Evolutionary conservation across 1,140 invertebrate genomes (phyloP), one percentile per base, ranked within the genome.

Genomic region (Magallana ariakensis): DNA sequence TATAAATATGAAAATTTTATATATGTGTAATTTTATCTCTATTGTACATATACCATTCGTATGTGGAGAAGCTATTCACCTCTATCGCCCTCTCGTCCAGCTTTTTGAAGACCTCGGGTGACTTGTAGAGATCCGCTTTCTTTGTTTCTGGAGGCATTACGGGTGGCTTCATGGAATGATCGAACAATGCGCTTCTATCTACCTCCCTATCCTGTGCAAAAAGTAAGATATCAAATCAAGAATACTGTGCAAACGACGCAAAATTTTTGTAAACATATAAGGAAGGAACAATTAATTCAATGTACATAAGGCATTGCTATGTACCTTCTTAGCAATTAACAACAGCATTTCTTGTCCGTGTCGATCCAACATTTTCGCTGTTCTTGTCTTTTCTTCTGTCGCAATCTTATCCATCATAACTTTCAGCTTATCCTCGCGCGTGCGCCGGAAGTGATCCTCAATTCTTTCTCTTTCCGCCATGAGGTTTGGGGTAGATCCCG

Each of bases 341-440:
- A 90, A 82, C 84, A 94, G 84, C 92, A 93, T 93, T 89, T 94
- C 93, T 26, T 91, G 91, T 58, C 92, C 92, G 75, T 94, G 93
- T 53, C 92, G 88, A 60, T 94, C 93, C 54, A 93, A 80, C 93
- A 94, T 94, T 82, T 92, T 91, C 5, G 92, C 89, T 83, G 87
- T 90, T 80, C 93, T 86, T 1, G 90, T 90, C 84, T 93, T 93
- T 60, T 94, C 93, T 75, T 94, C 92, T 13, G 90, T 86, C 4
- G 91, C 90, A 66, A 93, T 92, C 87, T 93, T 93, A 60, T 93
- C 92, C 66, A 91, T 91, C 66, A 93, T 91, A 19, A 81, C 57
- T 82, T 91, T 91, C 53, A 94, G 33, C 58, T 92, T 88, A 16
- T 94, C 93, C n/a, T 94, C 92, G 19, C 91, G 88, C 62, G 90